These are phyloP conservation scores for Xerus rutilus DNA, from an alignment of 2,797 vertebrate genomes.

Conservation along the genomic window DNA sequence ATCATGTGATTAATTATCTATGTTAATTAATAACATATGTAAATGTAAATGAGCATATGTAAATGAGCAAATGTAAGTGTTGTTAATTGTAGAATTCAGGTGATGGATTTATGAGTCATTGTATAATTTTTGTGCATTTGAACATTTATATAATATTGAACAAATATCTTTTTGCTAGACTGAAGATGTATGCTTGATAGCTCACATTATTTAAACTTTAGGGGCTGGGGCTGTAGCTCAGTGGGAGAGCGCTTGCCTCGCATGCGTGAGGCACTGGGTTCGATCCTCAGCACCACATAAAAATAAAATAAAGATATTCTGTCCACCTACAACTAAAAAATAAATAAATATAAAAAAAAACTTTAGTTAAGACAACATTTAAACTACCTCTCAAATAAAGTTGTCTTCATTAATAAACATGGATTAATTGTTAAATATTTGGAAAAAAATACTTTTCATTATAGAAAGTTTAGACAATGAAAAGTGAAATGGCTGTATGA, in stretches of 20 bases:
- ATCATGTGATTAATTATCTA: too few species aligned
- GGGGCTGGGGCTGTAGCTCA: too few species aligned
- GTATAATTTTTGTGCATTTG: background rate
- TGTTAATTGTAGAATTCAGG: background rate
- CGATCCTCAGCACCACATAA: too few species aligned
- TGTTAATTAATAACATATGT: too few species aligned
- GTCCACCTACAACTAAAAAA: too few species aligned
- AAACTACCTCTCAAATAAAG: slow-evolving; percentile 46
- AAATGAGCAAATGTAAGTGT: slow-evolving; percentile 14
- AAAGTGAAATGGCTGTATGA: slow-evolving; percentile 20
- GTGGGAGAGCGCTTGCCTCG: too few species aligned
- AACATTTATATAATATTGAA: slow-evolving; percentile 41
- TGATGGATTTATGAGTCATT: background rate
- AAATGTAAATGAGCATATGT: too few species aligned
- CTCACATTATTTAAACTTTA: slow-evolving; percentile 13
- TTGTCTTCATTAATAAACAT: background rate
- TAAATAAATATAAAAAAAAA: too few species aligned
- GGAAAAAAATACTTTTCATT: background rate
- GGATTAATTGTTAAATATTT: slow-evolving; percentile 44
- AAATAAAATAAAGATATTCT: too few species aligned
- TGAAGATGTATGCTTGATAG: slow-evolving; percentile 3
- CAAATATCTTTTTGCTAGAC: slow-evolving; percentile 21
- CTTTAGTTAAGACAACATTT: background rate
- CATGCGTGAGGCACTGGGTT: too few species aligned
- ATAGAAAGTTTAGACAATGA: slow-evolving; percentile 7